Conservation (phyloP, 2,888 invertebrate species). For the Sepioteuthis lessoniana region DNA sequence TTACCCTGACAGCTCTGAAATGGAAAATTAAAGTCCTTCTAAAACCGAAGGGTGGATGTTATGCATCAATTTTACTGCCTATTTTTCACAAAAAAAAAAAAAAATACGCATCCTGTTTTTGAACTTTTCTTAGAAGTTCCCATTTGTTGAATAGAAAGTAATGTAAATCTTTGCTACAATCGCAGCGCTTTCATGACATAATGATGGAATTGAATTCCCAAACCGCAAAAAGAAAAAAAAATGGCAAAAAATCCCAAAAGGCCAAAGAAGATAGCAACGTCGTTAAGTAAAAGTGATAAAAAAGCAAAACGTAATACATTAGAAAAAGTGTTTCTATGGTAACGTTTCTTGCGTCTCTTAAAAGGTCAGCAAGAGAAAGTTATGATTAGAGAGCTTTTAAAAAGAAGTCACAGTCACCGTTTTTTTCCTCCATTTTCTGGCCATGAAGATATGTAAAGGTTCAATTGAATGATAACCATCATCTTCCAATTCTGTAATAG, state of each 20-base stretch:
- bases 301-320: not conserved
- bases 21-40: not conserved
- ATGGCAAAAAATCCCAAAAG: not conserved
- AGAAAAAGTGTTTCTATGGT: not conserved
- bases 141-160: not conserved
- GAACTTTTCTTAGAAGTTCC: not conserved
- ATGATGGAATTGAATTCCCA: not conserved
- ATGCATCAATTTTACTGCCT: too few species aligned
- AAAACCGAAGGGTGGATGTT: not conserved
- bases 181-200: not conserved
- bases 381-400: not conserved
- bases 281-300: not conserved
- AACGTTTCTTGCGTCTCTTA: not conserved
- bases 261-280: not conserved
- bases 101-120: not conserved
- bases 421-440: not conserved
- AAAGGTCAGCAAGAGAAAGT: not conserved
- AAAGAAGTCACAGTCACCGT: not conserved
- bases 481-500: not conserved
- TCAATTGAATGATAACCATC: not conserved
- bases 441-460: not conserved
- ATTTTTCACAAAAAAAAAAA: too few species aligned
- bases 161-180: not conserved
- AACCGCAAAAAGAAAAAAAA: not conserved
- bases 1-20: not conserved